Base-by-base conservation (phyloP, 37 sponge, comb jelly and placozoan species). In the Cladorhizidae sp. region DNA sequence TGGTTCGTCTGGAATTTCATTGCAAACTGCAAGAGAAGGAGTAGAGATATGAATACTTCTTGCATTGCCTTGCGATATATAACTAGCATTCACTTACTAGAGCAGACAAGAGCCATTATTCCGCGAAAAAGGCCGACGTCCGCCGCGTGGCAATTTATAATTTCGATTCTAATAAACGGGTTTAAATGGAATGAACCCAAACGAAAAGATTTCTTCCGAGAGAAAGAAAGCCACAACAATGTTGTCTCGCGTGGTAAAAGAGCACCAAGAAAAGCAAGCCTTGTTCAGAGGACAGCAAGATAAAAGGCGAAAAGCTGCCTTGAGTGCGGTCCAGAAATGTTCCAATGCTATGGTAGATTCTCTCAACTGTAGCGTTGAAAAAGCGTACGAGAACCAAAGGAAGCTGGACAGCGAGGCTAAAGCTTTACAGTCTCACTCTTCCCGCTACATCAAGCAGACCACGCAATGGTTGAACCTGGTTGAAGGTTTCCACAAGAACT, bases 1-100 rank as follows among this genome's bases (percentile, higher is more conserved):
- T 2, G 99, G 97, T 37, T 94, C 89, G 70, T 99, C 95, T 1
- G 99, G 99, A 11, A 96, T 95, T 63, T 96, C 99, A 83, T 96
- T 86, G 45, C 84, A 84, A 58, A 99, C 91, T 93, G 73, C 43
- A 56, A 22, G 36, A 67, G 49, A 52, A 42, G 71, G 45, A 8
- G 22, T 7, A 41, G 43, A 8, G 3, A 71, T 23, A 21, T 11
- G 12, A 59, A 59, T 59, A 12, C 61, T 23, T 3, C 5, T 17
- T 17, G 28, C 12, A 23, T 59, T 6, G 61, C 61, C n/a, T n/a
- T n/a, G n/a, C n/a, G n/a, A n/a, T 64, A 9, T n/a, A 67, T 32
- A 59, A 59, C 3, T 23, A 26, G 35, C 7, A 20, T 7, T 0
- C 6, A 77, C 95, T 88, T 72, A 94, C 95, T 92, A 8, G 96